Base-by-base conservation (phyloP, 2,888 invertebrate species). In the Spisula subtruncata region DNA sequence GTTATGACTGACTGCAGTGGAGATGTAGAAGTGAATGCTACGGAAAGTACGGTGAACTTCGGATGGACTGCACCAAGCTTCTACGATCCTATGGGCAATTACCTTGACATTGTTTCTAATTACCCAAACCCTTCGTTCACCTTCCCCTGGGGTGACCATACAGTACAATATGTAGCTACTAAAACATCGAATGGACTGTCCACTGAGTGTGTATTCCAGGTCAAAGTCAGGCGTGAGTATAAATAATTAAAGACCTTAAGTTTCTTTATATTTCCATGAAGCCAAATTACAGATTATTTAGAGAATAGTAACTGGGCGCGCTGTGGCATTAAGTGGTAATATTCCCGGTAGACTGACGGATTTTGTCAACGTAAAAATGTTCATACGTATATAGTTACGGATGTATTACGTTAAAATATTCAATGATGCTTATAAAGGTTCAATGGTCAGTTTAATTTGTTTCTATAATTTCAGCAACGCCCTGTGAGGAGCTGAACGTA, bases 101-200 rank as follows among this genome's bases (percentile, higher is more conserved):
- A 80, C 20, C 79, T 94, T 0, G 75, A 71, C 2, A 80, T 92
- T 0, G 89, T 91, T 0, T 79, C 87, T 6, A 94, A 94, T 80
- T 94, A 93, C 75, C 88, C 83, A 0, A 56, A 20, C 5, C 91
- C 90, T 29, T 56, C n/a, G 5, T 91, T 75, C 75, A 60, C 29
- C 16, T 92, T 93, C 85, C 93, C 93, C 18, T 94, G 94, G 94
- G 94, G 93, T 60, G 93, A 94, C 75, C 92, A 87, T 75, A 88
- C 87, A 6, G 93, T 92, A 6, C 93, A 93, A 51, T 93, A 93
- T n/a, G 88, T 89, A 12, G 93, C 93, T 14, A 89, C 90, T 0
- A 94, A 94, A 85, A 46, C 82, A 14, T 86, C 56, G 18, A 93
- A 93, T 32, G 93, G 92, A 14, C 60, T 91, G 6, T 16, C n/a